Base-by-base conservation (phyloP, 2,797 vertebrate species). In the Muraenolepis orangiensis region DNA sequence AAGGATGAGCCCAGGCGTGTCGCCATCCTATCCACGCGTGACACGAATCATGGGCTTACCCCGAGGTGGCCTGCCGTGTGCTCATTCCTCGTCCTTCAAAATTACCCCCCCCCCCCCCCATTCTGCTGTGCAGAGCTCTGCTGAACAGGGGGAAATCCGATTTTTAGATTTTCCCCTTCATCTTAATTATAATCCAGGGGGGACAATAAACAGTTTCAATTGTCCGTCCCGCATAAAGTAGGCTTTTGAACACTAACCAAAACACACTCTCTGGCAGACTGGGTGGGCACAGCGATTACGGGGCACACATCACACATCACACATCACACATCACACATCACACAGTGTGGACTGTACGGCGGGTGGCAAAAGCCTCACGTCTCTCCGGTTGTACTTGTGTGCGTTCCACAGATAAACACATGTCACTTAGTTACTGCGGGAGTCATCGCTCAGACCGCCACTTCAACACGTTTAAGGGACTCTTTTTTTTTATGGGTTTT, bases 271-370 rank as follows among this genome's bases (percentile, higher is more conserved):
- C 3, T 34, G 3, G 13, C 51, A 23, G 51, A n/a, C 82, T 86
- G 79, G 81, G 87, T 86, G 82, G 87, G 80, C 80, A 28, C 73
- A 61, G 73, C 74, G 79, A 79, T 81, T 77, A 14, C n/a, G n/a
- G 26, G 23, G 66, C 29, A 81, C 82, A 70, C 30, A 70, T 81
- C 74, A 78, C 74, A 78, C 77, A 76, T 13, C 5, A 23, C n/a
- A 38, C 11, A 7, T 38, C 12, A 38, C 36, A 38, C 12, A 76
- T 13, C 5, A 23, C n/a, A 38, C 11, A 7, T 38, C 12, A 38
- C 36, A 38, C 12, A n/a, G n/a, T n/a, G n/a, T n/a, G n/a, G n/a
- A n/a, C n/a, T n/a, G n/a, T 38, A 38, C 36, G 8, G 16, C 76
- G 64, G 70, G 78, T 81, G 86, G 82, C 70, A 70, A 73, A 80